A percentile compares a stretch with the other conserved stretches of the same genome.
Conservation (phyloP, 2,113 vertebrate genomes). For the Leptocoma aspasia region DNA sequence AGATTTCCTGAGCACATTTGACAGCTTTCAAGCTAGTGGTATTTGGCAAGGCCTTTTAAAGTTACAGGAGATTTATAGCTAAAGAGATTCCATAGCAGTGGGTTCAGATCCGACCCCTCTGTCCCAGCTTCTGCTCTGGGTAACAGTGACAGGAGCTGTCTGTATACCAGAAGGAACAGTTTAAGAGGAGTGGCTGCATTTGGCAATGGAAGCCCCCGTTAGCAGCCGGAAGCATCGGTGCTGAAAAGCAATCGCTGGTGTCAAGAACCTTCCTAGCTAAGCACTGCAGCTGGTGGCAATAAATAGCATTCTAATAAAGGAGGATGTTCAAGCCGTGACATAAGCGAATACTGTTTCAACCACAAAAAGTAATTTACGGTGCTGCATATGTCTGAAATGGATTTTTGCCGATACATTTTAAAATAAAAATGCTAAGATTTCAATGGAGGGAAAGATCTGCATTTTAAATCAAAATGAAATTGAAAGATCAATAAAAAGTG, state of each 20-base stretch:
- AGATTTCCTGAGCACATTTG: slow-evolving; percentile 42
- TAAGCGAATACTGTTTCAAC: slow-evolving; percentile 81
- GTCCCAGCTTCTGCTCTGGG: slow-evolving; percentile 1
- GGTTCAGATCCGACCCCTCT: slow-evolving; percentile 23
- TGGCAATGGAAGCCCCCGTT: slow-evolving; percentile 75
- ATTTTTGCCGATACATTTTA: slow-evolving; percentile 64
- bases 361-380: slow-evolving; percentile 76
- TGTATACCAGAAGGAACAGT: slow-evolving; percentile 67
- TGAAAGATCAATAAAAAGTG: slow-evolving; percentile 70
- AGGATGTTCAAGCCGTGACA: slow-evolving; percentile 78
- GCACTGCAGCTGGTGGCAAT: slow-evolving; percentile 89
- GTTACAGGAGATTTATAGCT: slow-evolving; percentile 58
- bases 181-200: slow-evolving; percentile 63
- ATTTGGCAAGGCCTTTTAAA: slow-evolving; percentile 54
- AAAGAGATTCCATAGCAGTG: slow-evolving; percentile 50
- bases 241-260: slow-evolving; percentile 90
- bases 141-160: slow-evolving; percentile 70
- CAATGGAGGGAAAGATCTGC: slow-evolving; percentile 70
- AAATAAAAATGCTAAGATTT: slow-evolving; percentile 73
- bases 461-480: slow-evolving; percentile 75
- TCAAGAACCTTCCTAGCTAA: slow-evolving; percentile 89
- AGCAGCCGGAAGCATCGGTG: slow-evolving; percentile 86
- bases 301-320: slow-evolving; percentile 89
- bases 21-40: slow-evolving; percentile 44
- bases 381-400: slow-evolving; percentile 70